Evolutionary conservation across 2,888 invertebrate genomes (phyloP).

Genomic region (Tetranychus truncatus): DNA sequence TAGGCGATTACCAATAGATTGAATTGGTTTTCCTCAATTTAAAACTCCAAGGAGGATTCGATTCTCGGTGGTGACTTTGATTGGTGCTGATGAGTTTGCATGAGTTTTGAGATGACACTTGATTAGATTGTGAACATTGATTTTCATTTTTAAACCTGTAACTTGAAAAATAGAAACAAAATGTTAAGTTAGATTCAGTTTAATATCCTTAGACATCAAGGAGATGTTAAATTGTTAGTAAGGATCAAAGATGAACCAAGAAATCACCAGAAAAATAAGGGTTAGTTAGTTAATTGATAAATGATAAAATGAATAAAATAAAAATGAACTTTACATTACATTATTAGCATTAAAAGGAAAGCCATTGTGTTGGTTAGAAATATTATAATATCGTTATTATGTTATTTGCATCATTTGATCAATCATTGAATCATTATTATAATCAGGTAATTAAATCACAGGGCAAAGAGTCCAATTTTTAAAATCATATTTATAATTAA

Average conservation of each 20-base stretch:
- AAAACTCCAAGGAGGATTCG: conserved; percentile 19
- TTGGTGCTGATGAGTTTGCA: background rate
- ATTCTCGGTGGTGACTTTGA: background rate
- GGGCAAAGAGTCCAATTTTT: background rate
- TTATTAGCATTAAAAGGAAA: background rate
- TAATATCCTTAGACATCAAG: too few species aligned
- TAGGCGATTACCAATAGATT: conserved; percentile 17
- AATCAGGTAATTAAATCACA: background rate
- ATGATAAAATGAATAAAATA: background rate
- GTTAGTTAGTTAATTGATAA: background rate
- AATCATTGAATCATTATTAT: background rate
- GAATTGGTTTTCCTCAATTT: conserved; percentile 20
- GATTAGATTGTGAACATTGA: background rate
- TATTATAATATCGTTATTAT: background rate
- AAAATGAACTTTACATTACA: background rate
- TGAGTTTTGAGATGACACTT: background rate
- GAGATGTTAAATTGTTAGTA: too few species aligned
- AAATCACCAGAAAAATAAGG: background rate
- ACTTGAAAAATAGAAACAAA: background rate
- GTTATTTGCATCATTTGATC: background rate
- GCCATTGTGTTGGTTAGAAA: background rate
- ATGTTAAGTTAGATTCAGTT: too few species aligned
- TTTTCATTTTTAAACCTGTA: background rate
- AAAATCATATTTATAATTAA: background rate
- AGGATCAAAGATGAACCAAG: background rate